A percentile compares a stretch with the other conserved stretches of the same genome.
phyloP scores from a whole-genome alignment of 2,888 invertebrate species.

The Trypoxylon attenuatum region DNA sequence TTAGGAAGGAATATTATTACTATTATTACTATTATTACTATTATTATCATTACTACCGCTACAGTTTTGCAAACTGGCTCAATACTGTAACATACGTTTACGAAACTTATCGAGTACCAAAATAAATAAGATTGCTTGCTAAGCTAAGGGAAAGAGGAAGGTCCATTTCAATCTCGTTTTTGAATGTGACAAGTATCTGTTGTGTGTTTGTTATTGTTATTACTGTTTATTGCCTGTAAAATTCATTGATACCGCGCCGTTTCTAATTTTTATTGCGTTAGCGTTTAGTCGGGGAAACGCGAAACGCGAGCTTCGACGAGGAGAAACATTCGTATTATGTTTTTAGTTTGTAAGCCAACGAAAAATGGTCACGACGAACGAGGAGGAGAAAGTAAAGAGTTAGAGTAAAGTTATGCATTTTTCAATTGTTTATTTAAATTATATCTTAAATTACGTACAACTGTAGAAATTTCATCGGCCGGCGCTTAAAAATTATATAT shows the following conservation, averaged over 20 bases:
- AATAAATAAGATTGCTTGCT: slow-evolving; percentile 73
- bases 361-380: slow-evolving; percentile 9
- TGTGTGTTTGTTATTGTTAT: slow-evolving; percentile 63
- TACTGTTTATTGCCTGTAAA: slow-evolving; percentile 54
- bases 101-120: slow-evolving; percentile 71
- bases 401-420: slow-evolving; percentile 27
- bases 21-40: slow-evolving; percentile 53
- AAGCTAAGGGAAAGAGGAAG: slow-evolving; percentile 54
- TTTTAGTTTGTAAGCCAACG: slow-evolving; percentile 22
- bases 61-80: slow-evolving; percentile 70
- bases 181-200: slow-evolving; percentile 42
- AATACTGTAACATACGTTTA: slow-evolving; percentile 72
- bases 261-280: slow-evolving; percentile 10
- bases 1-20: slow-evolving; percentile 68
- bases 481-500: slow-evolving; percentile 57
- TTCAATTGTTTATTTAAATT: slow-evolving; percentile 59
- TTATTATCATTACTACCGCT: slow-evolving; percentile 63
- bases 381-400: slow-evolving; percentile 5
- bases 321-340: slow-evolving; percentile 5
- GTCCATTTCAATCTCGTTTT: slow-evolving; percentile 32
- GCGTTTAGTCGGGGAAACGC: slow-evolving; percentile 7
- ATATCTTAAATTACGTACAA: slow-evolving; percentile 54
- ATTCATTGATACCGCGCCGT: slow-evolving; percentile 15
- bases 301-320: too few relatives aligned
- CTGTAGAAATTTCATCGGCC: slow-evolving; percentile 60